Evolutionary conservation across 2,797 vertebrate species (phyloP).

Genomic region (Esox lucius): DNA sequence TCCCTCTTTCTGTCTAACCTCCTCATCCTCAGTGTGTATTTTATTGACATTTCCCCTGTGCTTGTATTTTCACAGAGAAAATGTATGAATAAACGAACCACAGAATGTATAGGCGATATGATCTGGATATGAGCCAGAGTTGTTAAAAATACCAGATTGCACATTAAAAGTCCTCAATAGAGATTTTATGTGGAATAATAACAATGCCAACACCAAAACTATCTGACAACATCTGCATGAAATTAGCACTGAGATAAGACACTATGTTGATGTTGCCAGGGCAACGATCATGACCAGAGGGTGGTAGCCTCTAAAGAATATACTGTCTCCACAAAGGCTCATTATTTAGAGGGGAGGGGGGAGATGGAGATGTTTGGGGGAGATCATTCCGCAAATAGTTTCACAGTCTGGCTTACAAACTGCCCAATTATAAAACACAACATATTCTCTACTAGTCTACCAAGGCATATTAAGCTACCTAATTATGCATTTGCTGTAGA

Average conservation of each 20-base stretch:
- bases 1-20: neutral
- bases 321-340: constrained; percentile 54
- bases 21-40: neutral
- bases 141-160: constrained; percentile 30
- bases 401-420: neutral
- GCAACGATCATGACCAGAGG: constrained; percentile 48
- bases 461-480: neutral
- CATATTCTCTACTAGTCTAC: neutral
- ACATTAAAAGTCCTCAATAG: constrained; percentile 27
- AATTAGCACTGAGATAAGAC: constrained; percentile 47
- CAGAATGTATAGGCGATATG: constrained; percentile 27
- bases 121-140: constrained; percentile 16
- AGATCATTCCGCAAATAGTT: constrained; percentile 43
- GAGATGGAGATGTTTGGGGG: constrained; percentile 27
- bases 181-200: constrained; percentile 31
- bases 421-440: neutral
- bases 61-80: constrained; percentile 11
- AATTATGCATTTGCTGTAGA: neutral
- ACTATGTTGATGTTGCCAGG: constrained; percentile 54
- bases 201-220: constrained; percentile 14
- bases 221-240: constrained; percentile 39
- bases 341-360: constrained; percentile 54
- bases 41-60: constrained; percentile 2
- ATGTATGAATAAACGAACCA: constrained; percentile 7
- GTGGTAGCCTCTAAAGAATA: constrained; percentile 55